Evolutionary conservation across 1,140 invertebrate genomes (phyloP), one percentile per base, ranked within the genome.

Genomic region (Mactra quadrangularis): DNA sequence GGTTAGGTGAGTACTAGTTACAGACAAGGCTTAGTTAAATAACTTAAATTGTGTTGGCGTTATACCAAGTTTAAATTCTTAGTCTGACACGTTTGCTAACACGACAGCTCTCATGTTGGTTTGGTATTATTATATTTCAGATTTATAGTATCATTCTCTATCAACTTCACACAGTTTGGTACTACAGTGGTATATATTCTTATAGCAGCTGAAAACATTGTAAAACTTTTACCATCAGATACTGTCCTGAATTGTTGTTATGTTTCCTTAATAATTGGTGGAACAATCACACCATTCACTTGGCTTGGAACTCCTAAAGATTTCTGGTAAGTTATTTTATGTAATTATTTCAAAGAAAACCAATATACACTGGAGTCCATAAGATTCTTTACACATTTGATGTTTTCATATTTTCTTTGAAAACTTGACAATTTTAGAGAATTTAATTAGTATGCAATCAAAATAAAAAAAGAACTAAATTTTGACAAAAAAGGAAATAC

Each of bases 141-240:
- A 59, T 83, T 70, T 19, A 71, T 94, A 11, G 93, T 95, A 6
- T 94, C 94, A 0, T 88, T 88, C 0, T 93, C 93, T 76, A 92
- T 95, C 9, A 92, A 95, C 72, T 90, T 96, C 31, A 96, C 95
- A 0, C 92, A 96, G 52, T 96, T 96, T 90, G 96, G 96, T 13
- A 95, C 94, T 29, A 94, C 95, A 1, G 94, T 95, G 25, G 96
- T 96, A 3, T 96, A 95, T 88, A 89, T 96, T 22, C 91, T 96
- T 47, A 90, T 96, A 27, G 94, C 95, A 0, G 94, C 95, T 0
- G 66, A 62, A n/a, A 94, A 95, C 90, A 92, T 92, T 47, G 88
- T 92, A 27, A 76, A 84, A 52, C 71, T 84, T 35, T 94, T 96
- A 59, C 89, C 96, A 33, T 93, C 94, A 79, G 93, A 94, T 55